Conservation (phyloP, 2,113 vertebrate genomes). For the Gallinago media region DNA sequence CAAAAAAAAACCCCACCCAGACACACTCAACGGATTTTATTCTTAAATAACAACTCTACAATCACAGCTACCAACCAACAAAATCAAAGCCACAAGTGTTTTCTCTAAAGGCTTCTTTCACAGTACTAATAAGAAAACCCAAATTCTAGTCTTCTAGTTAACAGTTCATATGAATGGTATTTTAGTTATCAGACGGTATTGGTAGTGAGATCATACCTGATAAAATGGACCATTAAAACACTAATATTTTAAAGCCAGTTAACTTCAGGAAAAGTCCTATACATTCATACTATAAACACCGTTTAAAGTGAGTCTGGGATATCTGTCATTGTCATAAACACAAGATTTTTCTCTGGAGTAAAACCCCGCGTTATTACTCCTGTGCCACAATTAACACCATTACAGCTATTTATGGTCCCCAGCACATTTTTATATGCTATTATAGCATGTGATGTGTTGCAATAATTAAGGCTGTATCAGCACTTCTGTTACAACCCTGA, state of each 20-base stretch:
- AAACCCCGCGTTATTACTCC: neutral
- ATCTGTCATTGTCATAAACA: neutral
- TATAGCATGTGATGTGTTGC: neutral
- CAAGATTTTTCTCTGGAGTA: neutral
- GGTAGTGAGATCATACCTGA: constrained; percentile 42
- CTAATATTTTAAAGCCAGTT: constrained; percentile 54
- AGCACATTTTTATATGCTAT: neutral
- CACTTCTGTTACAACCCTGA: neutral
- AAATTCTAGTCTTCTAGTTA: constrained; percentile 41
- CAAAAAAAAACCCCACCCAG: constrained; percentile 65
- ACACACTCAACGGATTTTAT: constrained; percentile 34
- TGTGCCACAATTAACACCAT: neutral
- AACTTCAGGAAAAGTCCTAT: constrained; percentile 49
- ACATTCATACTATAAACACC: constrained; percentile 61
- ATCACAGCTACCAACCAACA: constrained; percentile 58
- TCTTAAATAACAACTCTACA: constrained; percentile 67
- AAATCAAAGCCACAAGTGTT: constrained; percentile 63
- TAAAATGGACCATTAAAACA: constrained; percentile 38
- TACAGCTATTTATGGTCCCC: neutral
- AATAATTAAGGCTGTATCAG: constrained; percentile 51
- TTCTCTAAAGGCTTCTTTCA: constrained; percentile 65
- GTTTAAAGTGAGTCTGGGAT: constrained; percentile 26
- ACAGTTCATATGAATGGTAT: neutral
- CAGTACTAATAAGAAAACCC: constrained; percentile 61
- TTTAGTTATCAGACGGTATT: constrained; percentile 16